These are phyloP conservation scores for Leuctra nigra DNA, from an alignment of 2,888 invertebrate species.

Conservation along the genomic window DNA sequence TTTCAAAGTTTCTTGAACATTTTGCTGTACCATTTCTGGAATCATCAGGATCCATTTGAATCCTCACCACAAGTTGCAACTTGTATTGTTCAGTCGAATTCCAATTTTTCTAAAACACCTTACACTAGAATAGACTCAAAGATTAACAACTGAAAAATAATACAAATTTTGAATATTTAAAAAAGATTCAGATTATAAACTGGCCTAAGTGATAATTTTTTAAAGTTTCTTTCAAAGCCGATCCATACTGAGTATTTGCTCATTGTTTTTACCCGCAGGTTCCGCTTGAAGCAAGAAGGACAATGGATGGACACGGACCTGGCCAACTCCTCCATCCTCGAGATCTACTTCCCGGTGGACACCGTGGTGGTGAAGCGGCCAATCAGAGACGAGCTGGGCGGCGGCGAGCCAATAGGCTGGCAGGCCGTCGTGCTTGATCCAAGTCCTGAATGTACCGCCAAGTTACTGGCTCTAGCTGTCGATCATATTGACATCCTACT, in stretches of 20 bases:
- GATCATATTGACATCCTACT: slow-evolving; percentile 93
- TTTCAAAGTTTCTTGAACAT: no score
- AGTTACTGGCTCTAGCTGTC: slow-evolving; percentile 78
- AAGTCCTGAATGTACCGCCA: slow-evolving; percentile 69
- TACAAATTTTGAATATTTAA: background rate
- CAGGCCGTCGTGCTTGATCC: slow-evolving; percentile 70
- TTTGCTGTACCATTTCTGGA: no score
- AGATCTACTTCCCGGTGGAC: slow-evolving; percentile 74
- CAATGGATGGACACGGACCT: slow-evolving; percentile 80
- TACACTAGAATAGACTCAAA: no score
- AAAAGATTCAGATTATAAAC: background rate
- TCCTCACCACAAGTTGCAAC: no score
- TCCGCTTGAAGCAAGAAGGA: slow-evolving; percentile 74
- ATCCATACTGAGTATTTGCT: no score
- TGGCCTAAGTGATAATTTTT: background rate
- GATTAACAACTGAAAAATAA: no score
- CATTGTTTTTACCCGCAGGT: slow-evolving; percentile 36
- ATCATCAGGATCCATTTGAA: no score
- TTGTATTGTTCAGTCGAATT: no score
- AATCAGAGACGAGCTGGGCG: slow-evolving; percentile 37
- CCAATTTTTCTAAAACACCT: no score
- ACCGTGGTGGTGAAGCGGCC: slow-evolving; percentile 51
- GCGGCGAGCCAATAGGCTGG: slow-evolving; percentile 50
- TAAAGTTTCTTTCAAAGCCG: no score
- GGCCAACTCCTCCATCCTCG: slow-evolving; percentile 71